Conservation (phyloP, 1,140 invertebrate genomes). For the Lerema accius region DNA sequence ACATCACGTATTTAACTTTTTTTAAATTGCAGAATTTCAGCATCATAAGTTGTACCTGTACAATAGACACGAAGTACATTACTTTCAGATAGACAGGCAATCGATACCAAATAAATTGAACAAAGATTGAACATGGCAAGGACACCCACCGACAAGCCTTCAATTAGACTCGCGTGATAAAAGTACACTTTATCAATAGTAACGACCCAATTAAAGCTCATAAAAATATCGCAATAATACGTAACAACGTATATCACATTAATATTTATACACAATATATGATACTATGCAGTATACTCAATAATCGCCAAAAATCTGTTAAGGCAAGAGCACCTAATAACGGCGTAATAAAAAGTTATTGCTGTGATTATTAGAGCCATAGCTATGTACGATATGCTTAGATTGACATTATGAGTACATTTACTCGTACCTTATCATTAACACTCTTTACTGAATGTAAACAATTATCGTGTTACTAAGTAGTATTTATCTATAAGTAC, state of each 20-base stretch:
- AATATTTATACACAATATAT: background rate
- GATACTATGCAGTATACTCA: background rate
- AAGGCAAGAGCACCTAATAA: too few relatives aligned
- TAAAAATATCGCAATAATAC: constrained; percentile 16
- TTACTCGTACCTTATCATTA: too few relatives aligned
- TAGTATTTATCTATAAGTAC: too few relatives aligned
- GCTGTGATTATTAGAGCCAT: too few relatives aligned
- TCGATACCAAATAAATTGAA: background rate
- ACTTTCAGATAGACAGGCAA: background rate
- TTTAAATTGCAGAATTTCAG: too few relatives aligned
- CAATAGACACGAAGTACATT: background rate
- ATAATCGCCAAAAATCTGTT: constrained; percentile 8
- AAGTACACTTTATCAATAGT: constrained; percentile 20
- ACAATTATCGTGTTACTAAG: too few relatives aligned
- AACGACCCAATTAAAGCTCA: constrained; percentile 9
- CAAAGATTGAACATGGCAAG: constrained; percentile 11
- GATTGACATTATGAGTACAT: too few relatives aligned
- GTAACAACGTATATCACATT: constrained; percentile 9
- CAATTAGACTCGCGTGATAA: constrained; percentile 25
- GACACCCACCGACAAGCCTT: constrained; percentile 17
- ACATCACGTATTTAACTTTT: too few relatives aligned
- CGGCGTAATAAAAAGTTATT: too few relatives aligned
- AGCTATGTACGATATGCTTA: too few relatives aligned
- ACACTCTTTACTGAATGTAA: too few relatives aligned
- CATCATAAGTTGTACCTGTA: too few relatives aligned